Evolutionary conservation across 2,888 invertebrate genomes (phyloP).

Genomic region (Athalia rosae): DNA sequence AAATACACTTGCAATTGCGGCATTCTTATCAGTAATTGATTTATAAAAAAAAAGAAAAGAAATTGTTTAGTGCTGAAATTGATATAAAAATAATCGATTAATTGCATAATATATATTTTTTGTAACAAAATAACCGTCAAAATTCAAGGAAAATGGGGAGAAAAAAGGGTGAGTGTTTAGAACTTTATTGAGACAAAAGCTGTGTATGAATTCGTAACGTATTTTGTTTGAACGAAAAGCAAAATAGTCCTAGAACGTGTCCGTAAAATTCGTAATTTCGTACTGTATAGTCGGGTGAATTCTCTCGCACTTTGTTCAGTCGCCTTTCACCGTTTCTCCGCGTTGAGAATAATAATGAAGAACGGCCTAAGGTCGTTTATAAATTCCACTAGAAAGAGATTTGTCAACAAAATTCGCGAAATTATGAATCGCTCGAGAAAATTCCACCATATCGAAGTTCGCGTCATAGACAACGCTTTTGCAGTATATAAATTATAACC

Average conservation of each 20-base stretch:
- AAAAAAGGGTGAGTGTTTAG: conserved; percentile 57
- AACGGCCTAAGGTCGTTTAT: neutral
- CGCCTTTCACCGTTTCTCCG: neutral
- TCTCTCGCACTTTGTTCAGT: neutral
- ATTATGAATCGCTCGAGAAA: too few relatives aligned
- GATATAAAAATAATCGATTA: neutral
- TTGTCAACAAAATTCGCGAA: too few relatives aligned
- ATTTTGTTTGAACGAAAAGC: conserved; percentile 52
- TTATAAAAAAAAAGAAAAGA: too few relatives aligned
- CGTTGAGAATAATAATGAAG: neutral
- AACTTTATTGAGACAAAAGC: neutral
- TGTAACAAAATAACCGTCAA: conserved; percentile 17
- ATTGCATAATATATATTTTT: neutral
- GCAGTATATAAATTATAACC: conserved; percentile 14
- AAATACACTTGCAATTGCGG: too few relatives aligned
- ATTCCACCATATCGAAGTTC: too few relatives aligned
- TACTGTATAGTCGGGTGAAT: neutral
- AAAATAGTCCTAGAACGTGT: neutral
- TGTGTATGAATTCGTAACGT: conserved; percentile 50
- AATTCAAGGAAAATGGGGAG: conserved; percentile 55
- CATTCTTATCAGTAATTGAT: too few relatives aligned
- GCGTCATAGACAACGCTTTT: neutral
- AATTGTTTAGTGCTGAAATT: neutral
- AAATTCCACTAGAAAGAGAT: too few relatives aligned
- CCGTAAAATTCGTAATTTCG: conserved; percentile 45